These are phyloP conservation scores for Australoheros facetus DNA, from an alignment of 2,797 vertebrate species.

Conservation along the genomic window DNA sequence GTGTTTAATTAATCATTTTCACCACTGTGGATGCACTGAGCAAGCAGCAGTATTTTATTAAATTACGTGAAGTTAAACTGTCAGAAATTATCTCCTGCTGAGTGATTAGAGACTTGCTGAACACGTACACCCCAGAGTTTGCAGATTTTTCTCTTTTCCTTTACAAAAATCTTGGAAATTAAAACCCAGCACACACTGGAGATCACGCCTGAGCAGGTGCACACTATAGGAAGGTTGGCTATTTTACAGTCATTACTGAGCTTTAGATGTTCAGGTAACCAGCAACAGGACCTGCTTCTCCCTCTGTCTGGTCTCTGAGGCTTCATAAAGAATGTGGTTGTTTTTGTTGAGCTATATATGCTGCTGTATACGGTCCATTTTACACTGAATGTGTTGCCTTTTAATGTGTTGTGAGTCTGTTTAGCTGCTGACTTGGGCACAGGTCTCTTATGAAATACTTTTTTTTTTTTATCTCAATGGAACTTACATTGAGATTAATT, in stretches of 20 bases:
- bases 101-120: background rate
- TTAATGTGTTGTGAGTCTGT: background rate
- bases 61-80: background rate
- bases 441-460: background rate
- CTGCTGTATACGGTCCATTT: background rate
- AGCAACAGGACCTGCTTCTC: background rate
- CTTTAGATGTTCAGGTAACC: background rate
- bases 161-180: background rate
- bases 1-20: background rate
- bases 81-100: background rate
- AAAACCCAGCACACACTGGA: background rate
- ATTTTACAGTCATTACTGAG: background rate
- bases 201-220: background rate
- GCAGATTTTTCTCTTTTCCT: background rate
- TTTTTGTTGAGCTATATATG: background rate
- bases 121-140: background rate
- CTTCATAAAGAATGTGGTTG: too few species aligned
- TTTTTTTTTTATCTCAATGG: background rate
- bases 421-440: background rate
- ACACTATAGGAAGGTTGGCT: rapidly evolving
- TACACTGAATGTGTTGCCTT: background rate
- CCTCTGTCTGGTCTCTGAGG: too few species aligned
- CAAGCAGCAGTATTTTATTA: background rate
- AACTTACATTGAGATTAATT: background rate
- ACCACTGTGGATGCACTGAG: background rate